Evolutionary conservation across 2,113 vertebrate genomes (phyloP).

Genomic region (Butorides virescens): DNA sequence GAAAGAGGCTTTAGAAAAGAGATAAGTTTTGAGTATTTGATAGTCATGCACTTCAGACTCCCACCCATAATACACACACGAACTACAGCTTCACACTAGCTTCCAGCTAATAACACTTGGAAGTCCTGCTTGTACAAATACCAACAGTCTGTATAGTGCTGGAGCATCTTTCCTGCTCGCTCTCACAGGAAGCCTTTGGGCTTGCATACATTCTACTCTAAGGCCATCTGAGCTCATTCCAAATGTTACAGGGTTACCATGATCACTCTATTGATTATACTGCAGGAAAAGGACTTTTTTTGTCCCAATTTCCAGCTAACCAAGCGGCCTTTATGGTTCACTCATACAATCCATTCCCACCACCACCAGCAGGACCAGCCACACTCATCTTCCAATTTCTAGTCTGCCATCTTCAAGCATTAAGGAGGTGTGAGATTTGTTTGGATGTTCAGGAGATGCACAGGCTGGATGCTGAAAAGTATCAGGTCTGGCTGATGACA

Average conservation of each 20-base stretch:
- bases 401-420: background rate
- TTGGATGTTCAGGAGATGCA: background rate
- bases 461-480: background rate
- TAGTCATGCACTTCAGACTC: background rate
- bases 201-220: background rate
- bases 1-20: background rate
- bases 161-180: no score
- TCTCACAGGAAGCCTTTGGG: background rate
- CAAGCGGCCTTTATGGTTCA: background rate
- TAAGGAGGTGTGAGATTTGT: background rate
- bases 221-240: background rate
- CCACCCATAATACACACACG: background rate
- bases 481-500: background rate
- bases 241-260: background rate
- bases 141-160: background rate
- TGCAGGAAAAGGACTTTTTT: background rate
- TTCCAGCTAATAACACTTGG: background rate
- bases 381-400: background rate
- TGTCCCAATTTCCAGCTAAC: background rate
- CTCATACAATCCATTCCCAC: background rate
- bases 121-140: background rate
- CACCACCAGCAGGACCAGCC: background rate
- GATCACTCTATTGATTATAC: background rate
- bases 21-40: background rate
- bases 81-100: background rate